These are phyloP conservation scores for Drosophila pectinifera DNA, from an alignment of 1,140 invertebrate species.

Conservation along the genomic window DNA sequence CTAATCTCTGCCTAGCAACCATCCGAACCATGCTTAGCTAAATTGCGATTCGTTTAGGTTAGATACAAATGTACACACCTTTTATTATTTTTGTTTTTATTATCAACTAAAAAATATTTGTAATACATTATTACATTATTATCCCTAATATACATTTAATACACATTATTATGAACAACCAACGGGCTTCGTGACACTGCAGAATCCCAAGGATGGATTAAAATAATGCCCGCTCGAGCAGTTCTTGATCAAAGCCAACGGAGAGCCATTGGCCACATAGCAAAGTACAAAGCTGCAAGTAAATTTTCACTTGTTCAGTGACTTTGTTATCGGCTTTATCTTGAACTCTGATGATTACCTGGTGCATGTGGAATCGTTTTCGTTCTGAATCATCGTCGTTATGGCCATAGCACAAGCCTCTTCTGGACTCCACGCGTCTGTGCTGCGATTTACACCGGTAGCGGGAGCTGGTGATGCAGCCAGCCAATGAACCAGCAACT, in stretches of 20 bases:
- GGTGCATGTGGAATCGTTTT: constrained; percentile 41
- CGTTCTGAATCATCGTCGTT: constrained; percentile 8
- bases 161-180: constrained; percentile 1
- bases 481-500: constrained; percentile 18
- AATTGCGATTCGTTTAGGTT: neutral
- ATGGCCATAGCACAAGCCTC: constrained; percentile 12
- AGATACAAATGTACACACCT: neutral
- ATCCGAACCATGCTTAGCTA: neutral
- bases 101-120: constrained; percentile 1
- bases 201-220: neutral
- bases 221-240: constrained; percentile 13
- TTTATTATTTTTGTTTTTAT: neutral
- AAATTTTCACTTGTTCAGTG: constrained; percentile 1
- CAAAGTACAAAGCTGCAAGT: constrained; percentile 21
- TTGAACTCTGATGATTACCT: constrained; percentile 24
- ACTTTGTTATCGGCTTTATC: too few relatives aligned
- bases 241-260: constrained; percentile 11
- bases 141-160: neutral
- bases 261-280: neutral
- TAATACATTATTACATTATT: neutral
- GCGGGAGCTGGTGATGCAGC: constrained; percentile 6
- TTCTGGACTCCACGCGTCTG: constrained; percentile 25
- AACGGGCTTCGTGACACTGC: constrained; percentile 2
- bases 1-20: neutral
- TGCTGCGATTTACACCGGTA: neutral